phyloP scores from a whole-genome alignment of 2,888 invertebrate species.

The Drosophila emarginata region DNA sequence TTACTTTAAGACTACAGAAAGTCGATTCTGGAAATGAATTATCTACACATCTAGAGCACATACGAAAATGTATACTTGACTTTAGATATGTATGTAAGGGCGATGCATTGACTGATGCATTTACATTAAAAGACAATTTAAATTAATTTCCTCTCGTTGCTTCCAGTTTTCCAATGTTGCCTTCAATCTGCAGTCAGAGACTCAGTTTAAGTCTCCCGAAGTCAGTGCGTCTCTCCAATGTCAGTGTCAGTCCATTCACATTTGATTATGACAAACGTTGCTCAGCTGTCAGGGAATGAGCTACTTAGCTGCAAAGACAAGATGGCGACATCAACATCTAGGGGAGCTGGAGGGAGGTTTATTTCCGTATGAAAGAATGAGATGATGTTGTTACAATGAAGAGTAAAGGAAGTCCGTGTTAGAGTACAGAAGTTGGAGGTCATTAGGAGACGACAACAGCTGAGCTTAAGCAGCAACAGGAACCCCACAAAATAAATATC shows the following conservation, averaged over 20 bases:
- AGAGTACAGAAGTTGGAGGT: constrained; percentile 32
- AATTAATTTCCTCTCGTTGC: constrained; percentile 81
- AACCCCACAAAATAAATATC: constrained; percentile 26
- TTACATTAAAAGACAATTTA: constrained; percentile 82
- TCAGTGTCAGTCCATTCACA: constrained; percentile 66
- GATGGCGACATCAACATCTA: constrained; percentile 46
- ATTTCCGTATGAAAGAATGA: constrained; percentile 15
- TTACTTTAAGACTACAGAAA: constrained; percentile 58
- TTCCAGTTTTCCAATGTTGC: constrained; percentile 57
- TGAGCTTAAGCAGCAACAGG: constrained; percentile 70
- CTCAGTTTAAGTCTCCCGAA: constrained; percentile 14
- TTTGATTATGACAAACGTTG: constrained; percentile 80
- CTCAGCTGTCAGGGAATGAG: constrained; percentile 78
- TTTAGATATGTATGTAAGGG: constrained; percentile 26
- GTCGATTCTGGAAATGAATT: constrained; percentile 34
- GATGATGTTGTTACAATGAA: neutral
- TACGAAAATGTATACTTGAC: constrained; percentile 28
- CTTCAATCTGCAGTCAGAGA: constrained; percentile 1
- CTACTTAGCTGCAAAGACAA: constrained; percentile 61
- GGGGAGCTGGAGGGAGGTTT: constrained; percentile 29
- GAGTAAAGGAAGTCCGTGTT: neutral
- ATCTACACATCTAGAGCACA: constrained; percentile 7
- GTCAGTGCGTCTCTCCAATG: constrained; percentile 24
- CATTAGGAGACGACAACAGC: constrained; percentile 76
- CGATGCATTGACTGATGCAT: constrained; percentile 80